Evolutionary conservation across 2,888 invertebrate species (phyloP), one percentile per base, ranked within the genome.

Genomic region (Tetanocera ferruginea): DNA sequence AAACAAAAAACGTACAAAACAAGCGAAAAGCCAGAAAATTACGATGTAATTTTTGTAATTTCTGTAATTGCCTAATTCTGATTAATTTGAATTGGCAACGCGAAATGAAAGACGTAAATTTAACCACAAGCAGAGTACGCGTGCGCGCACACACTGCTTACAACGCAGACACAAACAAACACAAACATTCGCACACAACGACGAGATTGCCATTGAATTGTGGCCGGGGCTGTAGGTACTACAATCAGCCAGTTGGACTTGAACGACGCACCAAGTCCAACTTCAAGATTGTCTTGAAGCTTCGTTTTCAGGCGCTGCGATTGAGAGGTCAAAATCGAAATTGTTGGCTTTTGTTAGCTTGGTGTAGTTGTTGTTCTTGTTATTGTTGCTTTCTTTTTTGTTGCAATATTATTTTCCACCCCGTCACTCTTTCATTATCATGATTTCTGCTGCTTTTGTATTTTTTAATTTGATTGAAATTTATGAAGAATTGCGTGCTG

Each of bases 51-150:
- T 87, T 88, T 87, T 86, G 86, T 88, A 88, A 87, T 88, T 87
- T 88, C 87, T 87, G 88, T 87, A 87, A 88, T 88, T 87, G 88
- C 85, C 85, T 87, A 87, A 87, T 87, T 87, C 86, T 87, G 87
- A 87, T 87, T 87, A 87, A 87, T 87, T 87, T 85, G 86, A 86
- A 87, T 87, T 86, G 86, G 84, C 82, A 79, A 72, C 75, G 83
- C 81, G 52, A 79, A 80, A 73, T 72, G 49, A 55, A 67, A 52
- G 43, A 28, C 57, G 19, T 62, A 70, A 77, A 78, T 78, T 74
- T 49, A 57, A 60, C 64, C 78, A 73, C 62, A 73, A 43, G n/a
- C 34, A 37, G 31, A 6, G 17, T 67, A 67, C 28, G 37, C 37
- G 67, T 49, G 43, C 6, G 34, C 49, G 8, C 28, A 69, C 64